A percentile compares a stretch with the other conserved stretches of the same genome.
Conservation (phyloP, 2,797 vertebrate species). For the Hippopotamyrus pictus region DNA sequence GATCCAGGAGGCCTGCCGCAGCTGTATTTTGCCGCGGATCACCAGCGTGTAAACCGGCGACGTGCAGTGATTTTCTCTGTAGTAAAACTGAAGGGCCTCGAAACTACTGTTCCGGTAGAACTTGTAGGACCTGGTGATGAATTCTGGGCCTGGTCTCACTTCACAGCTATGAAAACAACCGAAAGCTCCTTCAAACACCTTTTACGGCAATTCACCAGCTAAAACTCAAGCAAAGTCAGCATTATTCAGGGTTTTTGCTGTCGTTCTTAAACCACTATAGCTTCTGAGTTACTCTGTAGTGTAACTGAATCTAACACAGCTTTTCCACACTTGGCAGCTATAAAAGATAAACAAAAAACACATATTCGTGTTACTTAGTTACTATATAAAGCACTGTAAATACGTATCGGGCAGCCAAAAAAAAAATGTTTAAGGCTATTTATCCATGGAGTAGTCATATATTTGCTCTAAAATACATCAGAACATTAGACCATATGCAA, state of each 20-base stretch:
- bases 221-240: neutral
- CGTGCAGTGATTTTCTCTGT: slow-evolving; percentile 86
- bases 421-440: neutral
- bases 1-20: slow-evolving; percentile 94
- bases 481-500: neutral
- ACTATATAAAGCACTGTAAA: neutral
- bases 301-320: neutral
- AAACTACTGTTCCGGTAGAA: slow-evolving; percentile 90
- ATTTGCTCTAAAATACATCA: neutral
- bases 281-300: neutral
- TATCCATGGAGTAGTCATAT: neutral
- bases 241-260: neutral
- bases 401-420: neutral
- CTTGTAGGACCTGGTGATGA: slow-evolving; percentile 85
- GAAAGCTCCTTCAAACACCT: neutral
- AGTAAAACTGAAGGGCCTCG: slow-evolving; percentile 91
- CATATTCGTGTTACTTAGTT: neutral
- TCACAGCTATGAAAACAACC: slow-evolving; percentile 71
- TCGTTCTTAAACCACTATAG: neutral
- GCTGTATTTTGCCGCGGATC: slow-evolving; percentile 75
- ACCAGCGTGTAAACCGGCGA: slow-evolving; percentile 81
- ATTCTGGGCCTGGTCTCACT: slow-evolving; percentile 90
- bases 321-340: neutral
- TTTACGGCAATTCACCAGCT: neutral
- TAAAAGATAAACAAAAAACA: neutral